A percentile compares a stretch with the other conserved stretches of the same genome.
Evolutionary conservation across 1,140 invertebrate species (phyloP).

Genomic region (Arion vulgaris): DNA sequence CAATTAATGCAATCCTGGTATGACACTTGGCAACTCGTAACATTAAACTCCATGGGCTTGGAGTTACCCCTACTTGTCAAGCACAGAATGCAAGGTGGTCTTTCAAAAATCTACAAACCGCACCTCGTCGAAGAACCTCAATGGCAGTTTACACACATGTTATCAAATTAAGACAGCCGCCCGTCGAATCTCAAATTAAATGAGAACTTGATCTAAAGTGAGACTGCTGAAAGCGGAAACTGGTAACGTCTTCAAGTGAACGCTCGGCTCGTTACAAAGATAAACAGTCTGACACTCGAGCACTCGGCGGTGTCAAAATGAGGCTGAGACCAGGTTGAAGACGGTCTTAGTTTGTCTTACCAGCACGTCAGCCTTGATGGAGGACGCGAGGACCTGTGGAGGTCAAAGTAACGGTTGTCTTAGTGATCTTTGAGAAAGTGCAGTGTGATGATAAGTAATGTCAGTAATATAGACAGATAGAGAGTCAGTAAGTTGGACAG

Average conservation of each 20-base stretch:
- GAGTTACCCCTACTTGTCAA: not conserved
- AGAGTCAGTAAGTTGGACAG: too few relatives aligned
- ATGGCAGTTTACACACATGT: not conserved
- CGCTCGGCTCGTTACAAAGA: not conserved
- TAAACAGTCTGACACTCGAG: conserved; percentile 2
- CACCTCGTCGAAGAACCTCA: not conserved
- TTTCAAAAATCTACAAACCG: not conserved
- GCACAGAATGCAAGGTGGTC: not conserved
- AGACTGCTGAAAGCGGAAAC: not conserved
- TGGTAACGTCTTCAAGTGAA: not conserved
- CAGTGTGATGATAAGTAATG: not conserved
- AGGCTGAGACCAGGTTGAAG: not conserved
- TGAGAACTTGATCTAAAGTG: conserved; percentile 2
- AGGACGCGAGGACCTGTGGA: not conserved
- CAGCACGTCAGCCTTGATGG: not conserved
- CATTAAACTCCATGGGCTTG: not conserved
- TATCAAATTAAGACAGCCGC: conserved; percentile 4
- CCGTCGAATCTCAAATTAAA: not conserved
- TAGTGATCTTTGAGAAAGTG: not conserved
- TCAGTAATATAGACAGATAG: too few relatives aligned
- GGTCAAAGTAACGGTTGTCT: not conserved
- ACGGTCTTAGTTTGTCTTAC: not conserved
- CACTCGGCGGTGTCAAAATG: not conserved
- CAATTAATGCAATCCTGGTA: not conserved
- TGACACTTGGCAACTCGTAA: conserved; percentile 10